Conservation (phyloP, 2,888 invertebrate genomes). For the Cordylochernes scorpioides region DNA sequence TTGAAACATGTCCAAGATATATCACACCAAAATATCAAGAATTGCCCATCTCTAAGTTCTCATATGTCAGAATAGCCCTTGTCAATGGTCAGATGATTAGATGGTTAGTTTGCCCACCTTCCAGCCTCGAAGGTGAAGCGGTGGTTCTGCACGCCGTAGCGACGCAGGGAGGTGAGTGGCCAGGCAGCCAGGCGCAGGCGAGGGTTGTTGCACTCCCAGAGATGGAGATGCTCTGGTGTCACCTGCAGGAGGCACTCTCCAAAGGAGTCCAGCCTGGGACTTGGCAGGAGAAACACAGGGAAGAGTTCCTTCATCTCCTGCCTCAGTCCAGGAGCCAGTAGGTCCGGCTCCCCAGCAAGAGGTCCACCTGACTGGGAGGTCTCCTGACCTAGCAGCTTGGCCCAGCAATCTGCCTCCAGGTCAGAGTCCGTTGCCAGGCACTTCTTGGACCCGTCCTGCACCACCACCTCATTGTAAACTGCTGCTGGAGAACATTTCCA, state of each 20-base stretch:
- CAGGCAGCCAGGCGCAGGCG: constrained; percentile 16
- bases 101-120: constrained; percentile 14
- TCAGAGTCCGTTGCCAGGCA: constrained; percentile 16
- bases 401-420: constrained; percentile 16
- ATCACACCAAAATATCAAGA: no score
- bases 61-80: no score
- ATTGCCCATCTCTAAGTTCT: no score
- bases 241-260: constrained; percentile 18
- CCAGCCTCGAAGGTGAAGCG: constrained; percentile 19
- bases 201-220: constrained; percentile 16
- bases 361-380: constrained; percentile 14
- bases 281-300: constrained; percentile 17
- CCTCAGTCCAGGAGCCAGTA: constrained; percentile 14
- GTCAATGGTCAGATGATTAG: no score
- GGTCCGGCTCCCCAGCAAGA: constrained; percentile 16
- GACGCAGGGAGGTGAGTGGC: constrained; percentile 17
- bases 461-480: no score
- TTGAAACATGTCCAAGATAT: no score
- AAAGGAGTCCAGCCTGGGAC: constrained; percentile 15
- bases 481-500: no score
- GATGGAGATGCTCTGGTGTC: constrained; percentile 16
- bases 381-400: constrained; percentile 14
- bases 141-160: constrained; percentile 17
- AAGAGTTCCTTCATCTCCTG: constrained; percentile 17
- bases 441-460: constrained; percentile 11